These are phyloP conservation scores for Onchidella celtica DNA, from an alignment of 2,888 invertebrate species.

Conservation along the genomic window DNA sequence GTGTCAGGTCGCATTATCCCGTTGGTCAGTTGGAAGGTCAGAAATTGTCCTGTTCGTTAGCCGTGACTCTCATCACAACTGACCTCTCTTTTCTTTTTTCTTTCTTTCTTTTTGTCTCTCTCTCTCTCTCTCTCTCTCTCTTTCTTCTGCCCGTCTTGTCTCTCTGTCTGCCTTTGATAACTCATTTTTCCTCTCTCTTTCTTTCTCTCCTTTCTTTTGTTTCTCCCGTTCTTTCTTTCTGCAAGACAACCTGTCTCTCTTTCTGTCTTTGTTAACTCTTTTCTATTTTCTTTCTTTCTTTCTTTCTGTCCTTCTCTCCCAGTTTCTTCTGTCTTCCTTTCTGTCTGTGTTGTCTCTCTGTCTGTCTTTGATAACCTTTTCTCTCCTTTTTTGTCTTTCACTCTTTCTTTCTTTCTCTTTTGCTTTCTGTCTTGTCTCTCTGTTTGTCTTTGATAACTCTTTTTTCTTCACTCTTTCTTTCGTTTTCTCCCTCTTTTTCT, in stretches of 20 bases:
- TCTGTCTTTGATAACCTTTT: not conserved
- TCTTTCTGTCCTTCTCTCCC: not conserved
- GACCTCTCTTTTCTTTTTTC: not conserved
- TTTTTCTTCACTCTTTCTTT: not conserved
- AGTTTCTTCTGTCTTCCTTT: not conserved
- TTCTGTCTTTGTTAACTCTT: not conserved
- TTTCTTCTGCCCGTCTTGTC: not conserved
- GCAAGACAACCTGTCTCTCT: not conserved
- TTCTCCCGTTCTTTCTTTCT: slow-evolving; percentile 12
- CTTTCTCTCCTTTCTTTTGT: not conserved
- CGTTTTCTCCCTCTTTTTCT: not conserved
- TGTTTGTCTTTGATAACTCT: not conserved
- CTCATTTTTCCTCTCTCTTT: slow-evolving; percentile 3
- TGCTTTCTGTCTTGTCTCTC: not conserved
- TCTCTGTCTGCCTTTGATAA: not conserved
- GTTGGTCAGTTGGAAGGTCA: too few species aligned
- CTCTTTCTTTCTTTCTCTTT: not conserved
- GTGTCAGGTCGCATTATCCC: too few species aligned
- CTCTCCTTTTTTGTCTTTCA: not conserved
- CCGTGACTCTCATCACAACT: too few species aligned
- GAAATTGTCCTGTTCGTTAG: too few species aligned
- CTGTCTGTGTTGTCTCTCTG: not conserved
- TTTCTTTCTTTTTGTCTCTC: too few species aligned
- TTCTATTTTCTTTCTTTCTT: not conserved
- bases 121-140: not conserved